Conservation (phyloP, 2,797 vertebrate genomes). For the Molossus alvarezi region DNA sequence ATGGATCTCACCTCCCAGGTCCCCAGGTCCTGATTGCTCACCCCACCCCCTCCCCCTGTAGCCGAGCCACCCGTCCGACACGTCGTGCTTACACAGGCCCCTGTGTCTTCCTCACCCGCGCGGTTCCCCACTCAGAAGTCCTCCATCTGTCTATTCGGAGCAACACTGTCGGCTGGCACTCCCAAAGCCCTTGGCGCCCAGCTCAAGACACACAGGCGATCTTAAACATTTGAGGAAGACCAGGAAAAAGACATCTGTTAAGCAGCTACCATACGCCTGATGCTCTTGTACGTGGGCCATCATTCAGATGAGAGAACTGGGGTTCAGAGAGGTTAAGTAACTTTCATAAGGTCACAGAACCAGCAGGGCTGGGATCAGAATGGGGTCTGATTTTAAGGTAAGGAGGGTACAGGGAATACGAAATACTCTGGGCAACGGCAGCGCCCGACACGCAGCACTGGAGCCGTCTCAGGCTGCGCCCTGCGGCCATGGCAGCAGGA, state of each 20-base stretch:
- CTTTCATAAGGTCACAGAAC: background rate
- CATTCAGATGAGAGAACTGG: background rate
- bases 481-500: background rate
- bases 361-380: background rate
- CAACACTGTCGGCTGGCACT: background rate
- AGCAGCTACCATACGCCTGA: background rate
- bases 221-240: background rate
- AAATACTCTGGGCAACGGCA: background rate
- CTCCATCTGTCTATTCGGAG: background rate
- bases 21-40: background rate
- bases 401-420: background rate
- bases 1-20: background rate
- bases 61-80: background rate
- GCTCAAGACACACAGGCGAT: background rate
- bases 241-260: background rate
- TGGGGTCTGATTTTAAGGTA: background rate
- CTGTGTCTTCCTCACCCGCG: background rate
- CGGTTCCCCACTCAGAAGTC: background rate
- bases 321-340: background rate
- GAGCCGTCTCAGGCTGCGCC: background rate
- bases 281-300: background rate
- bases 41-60: background rate
- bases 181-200: background rate
- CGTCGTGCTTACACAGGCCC: background rate
- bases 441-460: background rate